Base-by-base conservation (phyloP, 2,888 invertebrate genomes). In the Augochlorella aurata region DNA sequence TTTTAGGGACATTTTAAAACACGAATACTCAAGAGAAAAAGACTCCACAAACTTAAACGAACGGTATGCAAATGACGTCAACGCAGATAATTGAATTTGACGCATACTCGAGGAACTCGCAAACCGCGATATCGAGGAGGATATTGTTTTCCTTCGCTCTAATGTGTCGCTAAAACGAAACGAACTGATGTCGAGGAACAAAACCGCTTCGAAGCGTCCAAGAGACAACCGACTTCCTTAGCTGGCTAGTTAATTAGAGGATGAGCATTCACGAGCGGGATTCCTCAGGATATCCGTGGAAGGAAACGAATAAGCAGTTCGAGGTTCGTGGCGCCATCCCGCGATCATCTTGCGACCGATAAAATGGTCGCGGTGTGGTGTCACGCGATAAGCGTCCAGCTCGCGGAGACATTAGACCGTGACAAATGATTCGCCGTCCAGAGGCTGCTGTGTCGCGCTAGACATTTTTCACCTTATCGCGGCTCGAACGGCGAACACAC, bases 311-410 rank as follows among this genome's bases (percentile, higher is more conserved):
- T 38, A 38, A 47, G 21, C 21, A 21, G 21, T 8, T 24, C 24
- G 47, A 47, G 47, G 69, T 66, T 29, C 14, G 82, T 86, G 82
- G 86, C 84, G 84, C 83, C 87, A 85, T 84, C 85, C 67, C 63
- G 74, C 72, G 79, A 74, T 77, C 29, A 29, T 66, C 12, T 61
- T 4, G 1, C 70, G 61, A 80, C 75, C 47, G 79, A 76, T 21
- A 71, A 84, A 82, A 82, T 61, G 72, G 63, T 75, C 70, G 74
- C 69, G 21, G 45, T n/a, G 71, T 73, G 52, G 73, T 66, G 75
- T 68, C 76, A 70, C 73, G 72, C 44, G 86, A 84, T 85, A 83
- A 84, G 58, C 29, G 61, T 12, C 44, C 47, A n/a, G 45, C 44
- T 65, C 38, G 8, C 12, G 14, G 18, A 52, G 45, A 77, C 74